Conservation (phyloP, 1,140 invertebrate genomes). For the Dolichoris vasculosae region DNA sequence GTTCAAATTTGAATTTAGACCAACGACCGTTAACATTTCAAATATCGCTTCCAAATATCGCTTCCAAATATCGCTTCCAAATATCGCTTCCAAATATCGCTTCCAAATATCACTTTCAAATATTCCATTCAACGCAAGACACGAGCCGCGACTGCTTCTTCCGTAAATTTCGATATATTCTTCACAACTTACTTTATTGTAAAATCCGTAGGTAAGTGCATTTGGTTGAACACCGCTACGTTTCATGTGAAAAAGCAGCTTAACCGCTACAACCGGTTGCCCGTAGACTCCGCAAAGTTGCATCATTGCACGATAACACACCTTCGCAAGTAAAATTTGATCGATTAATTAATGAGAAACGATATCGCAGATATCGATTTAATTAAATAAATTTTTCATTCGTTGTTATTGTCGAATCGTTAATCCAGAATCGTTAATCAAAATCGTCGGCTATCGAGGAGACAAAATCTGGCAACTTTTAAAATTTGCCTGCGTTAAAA, state of each 20-base stretch:
- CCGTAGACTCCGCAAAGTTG: conserved; percentile 97
- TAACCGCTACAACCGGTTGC: conserved; percentile 94
- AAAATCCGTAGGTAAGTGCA: conserved; percentile 96
- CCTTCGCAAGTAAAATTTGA: conserved; percentile 72
- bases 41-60: too few species aligned
- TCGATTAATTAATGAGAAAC: background rate
- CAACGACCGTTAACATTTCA: too few species aligned
- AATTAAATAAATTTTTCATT: too few species aligned
- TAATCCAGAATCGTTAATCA: background rate
- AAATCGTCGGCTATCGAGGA: background rate
- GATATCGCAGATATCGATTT: too few species aligned
- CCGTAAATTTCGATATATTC: background rate
- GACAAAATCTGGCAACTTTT: too few species aligned
- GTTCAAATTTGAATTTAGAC: too few species aligned
- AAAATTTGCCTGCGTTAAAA: too few species aligned
- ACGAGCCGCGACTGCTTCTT: too few species aligned
- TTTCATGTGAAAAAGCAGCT: conserved; percentile 96
- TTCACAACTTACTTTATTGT: conserved; percentile 68
- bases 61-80: too few species aligned
- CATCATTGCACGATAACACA: conserved; percentile 99
- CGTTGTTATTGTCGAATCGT: too few species aligned
- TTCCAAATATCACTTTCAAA: too few species aligned
- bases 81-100: too few species aligned
- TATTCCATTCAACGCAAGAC: background rate
- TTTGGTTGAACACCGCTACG: conserved; percentile 95